Evolutionary conservation across 2,888 invertebrate species (phyloP).

Genomic region (Coecobrya sp.): DNA sequence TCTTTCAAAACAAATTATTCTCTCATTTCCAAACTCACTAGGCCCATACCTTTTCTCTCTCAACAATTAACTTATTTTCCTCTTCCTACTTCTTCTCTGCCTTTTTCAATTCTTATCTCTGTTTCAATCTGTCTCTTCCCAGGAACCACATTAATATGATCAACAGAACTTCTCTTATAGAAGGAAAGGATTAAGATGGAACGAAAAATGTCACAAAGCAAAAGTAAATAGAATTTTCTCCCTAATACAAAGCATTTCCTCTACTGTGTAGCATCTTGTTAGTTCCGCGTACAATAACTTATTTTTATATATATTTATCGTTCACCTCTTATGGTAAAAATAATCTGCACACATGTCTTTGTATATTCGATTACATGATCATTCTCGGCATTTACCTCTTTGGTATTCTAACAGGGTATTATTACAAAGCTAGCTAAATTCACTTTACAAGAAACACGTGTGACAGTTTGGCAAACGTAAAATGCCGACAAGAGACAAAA

Average conservation of each 20-base stretch:
- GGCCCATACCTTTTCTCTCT: neutral
- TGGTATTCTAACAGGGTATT: neutral
- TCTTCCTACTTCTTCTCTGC: too few species aligned
- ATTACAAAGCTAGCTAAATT: neutral
- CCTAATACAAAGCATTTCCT: too few species aligned
- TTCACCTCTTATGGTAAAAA: slow-evolving; percentile 16
- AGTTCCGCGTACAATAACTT: neutral
- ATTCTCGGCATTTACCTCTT: neutral
- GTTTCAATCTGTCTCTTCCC: too few species aligned
- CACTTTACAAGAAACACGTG: neutral
- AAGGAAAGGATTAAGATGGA: too few species aligned
- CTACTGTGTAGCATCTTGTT: too few species aligned
- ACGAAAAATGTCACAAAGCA: too few species aligned
- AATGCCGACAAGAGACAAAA: neutral
- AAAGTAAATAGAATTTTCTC: too few species aligned
- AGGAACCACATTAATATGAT: too few species aligned
- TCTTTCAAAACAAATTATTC: neutral
- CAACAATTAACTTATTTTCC: neutral
- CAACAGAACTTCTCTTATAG: too few species aligned
- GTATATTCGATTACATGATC: neutral
- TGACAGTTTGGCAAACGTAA: neutral
- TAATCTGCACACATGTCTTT: neutral
- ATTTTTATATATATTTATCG: slow-evolving; percentile 44
- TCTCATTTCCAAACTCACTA: neutral
- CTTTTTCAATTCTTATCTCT: too few species aligned